Percentiles rank a stretch among this genome's conserved stretches.
phyloP scores from a whole-genome alignment of 2,797 vertebrate species.

The Momotus momota region DNA sequence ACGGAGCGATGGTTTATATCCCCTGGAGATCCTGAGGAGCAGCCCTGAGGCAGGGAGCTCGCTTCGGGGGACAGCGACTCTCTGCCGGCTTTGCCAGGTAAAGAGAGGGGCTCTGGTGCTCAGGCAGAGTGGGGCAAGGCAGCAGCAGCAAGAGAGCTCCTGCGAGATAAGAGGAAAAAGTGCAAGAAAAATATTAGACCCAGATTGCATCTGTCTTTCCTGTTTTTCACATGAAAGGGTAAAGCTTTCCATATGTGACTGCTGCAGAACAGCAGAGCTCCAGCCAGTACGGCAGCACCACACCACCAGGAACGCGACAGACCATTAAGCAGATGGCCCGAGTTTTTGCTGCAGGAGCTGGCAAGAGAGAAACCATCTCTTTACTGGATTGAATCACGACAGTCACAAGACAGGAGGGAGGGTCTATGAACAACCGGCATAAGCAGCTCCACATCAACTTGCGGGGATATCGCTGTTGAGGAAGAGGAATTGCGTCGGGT shows the following conservation, averaged over 20 bases:
- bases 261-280: not conserved
- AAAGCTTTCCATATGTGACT: slow-evolving; percentile 39
- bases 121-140: not conserved
- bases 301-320: not conserved
- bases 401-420: not conserved
- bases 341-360: slow-evolving; percentile 5
- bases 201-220: slow-evolving; percentile 55
- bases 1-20: fast-evolving
- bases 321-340: slow-evolving; percentile 27
- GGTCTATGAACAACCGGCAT: not conserved
- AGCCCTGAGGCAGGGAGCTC: not conserved
- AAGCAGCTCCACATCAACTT: not conserved
- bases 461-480: not conserved
- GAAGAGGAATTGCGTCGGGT: fast-evolving
- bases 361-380: not conserved
- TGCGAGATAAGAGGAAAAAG: not conserved
- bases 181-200: not conserved
- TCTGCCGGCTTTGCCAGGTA: not conserved
- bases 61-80: not conserved
- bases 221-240: slow-evolving; percentile 39
- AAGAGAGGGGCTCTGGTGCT: not conserved
- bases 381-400: not conserved
- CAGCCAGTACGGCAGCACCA: not conserved
- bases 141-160: not conserved
- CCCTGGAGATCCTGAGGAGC: not conserved